phyloP scores from a whole-genome alignment of 2,888 invertebrate genomes.

The Craniophora ligustri region DNA sequence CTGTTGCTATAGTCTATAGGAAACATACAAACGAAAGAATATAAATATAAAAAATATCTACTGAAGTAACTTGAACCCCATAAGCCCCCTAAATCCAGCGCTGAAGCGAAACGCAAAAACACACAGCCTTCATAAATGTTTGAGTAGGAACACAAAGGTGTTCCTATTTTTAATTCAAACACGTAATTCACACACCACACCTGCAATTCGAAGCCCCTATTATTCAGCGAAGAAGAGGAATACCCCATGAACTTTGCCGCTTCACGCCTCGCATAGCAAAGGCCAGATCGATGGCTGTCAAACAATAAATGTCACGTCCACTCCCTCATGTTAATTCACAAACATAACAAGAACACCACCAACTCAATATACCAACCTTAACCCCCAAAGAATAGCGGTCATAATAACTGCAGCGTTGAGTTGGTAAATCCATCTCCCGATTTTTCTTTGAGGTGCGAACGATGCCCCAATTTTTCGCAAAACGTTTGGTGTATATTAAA shows the following conservation, averaged over 20 bases:
- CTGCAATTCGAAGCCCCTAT: slow-evolving; percentile 56
- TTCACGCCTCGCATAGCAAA: slow-evolving; percentile 86
- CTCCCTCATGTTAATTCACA: slow-evolving; percentile 81
- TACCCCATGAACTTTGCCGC: slow-evolving; percentile 75
- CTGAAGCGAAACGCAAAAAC: slow-evolving; percentile 1
- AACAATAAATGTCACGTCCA: slow-evolving; percentile 89
- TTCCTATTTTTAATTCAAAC: slow-evolving; percentile 52
- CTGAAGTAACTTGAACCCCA: too few species aligned
- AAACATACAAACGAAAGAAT: too few species aligned
- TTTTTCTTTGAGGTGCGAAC: slow-evolving; percentile 86
- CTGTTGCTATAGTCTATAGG: too few species aligned
- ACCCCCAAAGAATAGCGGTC: slow-evolving; percentile 29
- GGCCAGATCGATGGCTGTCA: slow-evolving; percentile 88
- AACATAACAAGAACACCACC: slow-evolving; percentile 20
- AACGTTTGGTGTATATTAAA: slow-evolving; percentile 78
- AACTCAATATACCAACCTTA: slow-evolving; percentile 56
- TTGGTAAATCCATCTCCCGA: slow-evolving; percentile 66
- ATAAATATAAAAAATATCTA: too few species aligned
- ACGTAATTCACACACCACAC: slow-evolving; percentile 55
- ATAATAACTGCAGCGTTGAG: slow-evolving; percentile 40
- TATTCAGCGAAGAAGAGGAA: slow-evolving; percentile 54
- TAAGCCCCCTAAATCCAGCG: background rate
- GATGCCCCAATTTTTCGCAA: slow-evolving; percentile 82
- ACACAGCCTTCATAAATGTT: slow-evolving; percentile 26
- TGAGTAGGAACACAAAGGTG: slow-evolving; percentile 46